Conservation (phyloP, 2,888 invertebrate genomes). For the Aspidapion aeneum region DNA sequence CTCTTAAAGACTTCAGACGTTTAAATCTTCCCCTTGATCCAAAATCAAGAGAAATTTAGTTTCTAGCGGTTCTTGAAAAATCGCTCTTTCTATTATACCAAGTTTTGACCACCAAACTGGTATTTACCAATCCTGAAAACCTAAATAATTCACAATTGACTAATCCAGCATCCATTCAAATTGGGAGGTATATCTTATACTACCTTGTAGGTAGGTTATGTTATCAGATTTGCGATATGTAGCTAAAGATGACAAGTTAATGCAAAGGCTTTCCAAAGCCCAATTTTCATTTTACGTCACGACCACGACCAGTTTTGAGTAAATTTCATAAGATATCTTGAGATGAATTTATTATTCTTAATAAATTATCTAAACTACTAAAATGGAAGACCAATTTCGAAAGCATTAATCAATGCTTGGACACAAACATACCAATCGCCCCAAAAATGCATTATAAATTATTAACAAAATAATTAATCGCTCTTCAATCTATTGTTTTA, state of each 20-base stretch:
- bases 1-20: conserved; percentile 90
- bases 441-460: conserved; percentile 88
- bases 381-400: conserved; percentile 85
- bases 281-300: too few relatives aligned
- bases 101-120: conserved; percentile 94
- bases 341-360: too few relatives aligned
- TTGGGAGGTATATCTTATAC: too few relatives aligned
- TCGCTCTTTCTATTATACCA: conserved; percentile 88
- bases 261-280: too few relatives aligned
- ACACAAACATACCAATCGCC: conserved; percentile 90
- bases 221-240: too few relatives aligned
- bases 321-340: too few relatives aligned
- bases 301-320: too few relatives aligned
- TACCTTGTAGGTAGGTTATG: too few relatives aligned
- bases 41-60: conserved; percentile 86
- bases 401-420: conserved; percentile 86
- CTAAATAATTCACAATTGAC: too few relatives aligned
- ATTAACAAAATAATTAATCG: conserved; percentile 90
- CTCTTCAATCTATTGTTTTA: conserved; percentile 73
- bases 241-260: too few relatives aligned
- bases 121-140: conserved; percentile 90
- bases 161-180: conserved; percentile 99
- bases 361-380: too few relatives aligned
- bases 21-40: conserved; percentile 86
- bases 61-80: conserved; percentile 83